These are phyloP conservation scores for Denticeps clupeoides DNA, from an alignment of 2,797 vertebrate genomes.

Conservation along the genomic window DNA sequence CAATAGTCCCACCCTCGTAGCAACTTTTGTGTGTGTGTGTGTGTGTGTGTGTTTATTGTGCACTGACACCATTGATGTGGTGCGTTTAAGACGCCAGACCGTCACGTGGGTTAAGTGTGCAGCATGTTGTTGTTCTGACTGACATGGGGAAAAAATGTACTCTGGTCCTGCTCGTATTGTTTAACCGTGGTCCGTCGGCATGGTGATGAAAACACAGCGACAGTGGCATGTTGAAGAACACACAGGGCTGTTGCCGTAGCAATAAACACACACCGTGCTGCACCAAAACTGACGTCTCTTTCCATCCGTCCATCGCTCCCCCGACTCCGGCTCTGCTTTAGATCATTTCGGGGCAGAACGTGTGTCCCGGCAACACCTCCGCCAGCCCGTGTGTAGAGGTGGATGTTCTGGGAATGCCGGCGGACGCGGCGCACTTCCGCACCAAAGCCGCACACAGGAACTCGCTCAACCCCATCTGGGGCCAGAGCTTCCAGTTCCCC, in stretches of 20 bases:
- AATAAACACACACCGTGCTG: background rate
- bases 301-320: background rate
- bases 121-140: too few relatives aligned
- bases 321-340: constrained; percentile 28
- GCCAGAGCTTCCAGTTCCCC: constrained; percentile 82
- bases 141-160: too few relatives aligned
- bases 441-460: constrained; percentile 96
- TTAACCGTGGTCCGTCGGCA: background rate
- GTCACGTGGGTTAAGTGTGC: too few relatives aligned
- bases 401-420: constrained; percentile 81
- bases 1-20: too few relatives aligned
- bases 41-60: too few relatives aligned
- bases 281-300: background rate
- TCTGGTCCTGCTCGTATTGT: background rate
- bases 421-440: constrained; percentile 88
- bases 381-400: constrained; percentile 92
- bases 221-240: background rate
- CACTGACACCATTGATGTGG: too few relatives aligned
- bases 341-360: constrained; percentile 94
- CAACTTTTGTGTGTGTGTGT: too few relatives aligned
- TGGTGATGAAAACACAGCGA: background rate
- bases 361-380: constrained; percentile 79
- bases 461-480: constrained; percentile 97
- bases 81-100: too few relatives aligned
- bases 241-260: background rate